Evolutionary conservation across 2,797 vertebrate genomes (phyloP).

Genomic region (Pteronotus mesoamericanus): DNA sequence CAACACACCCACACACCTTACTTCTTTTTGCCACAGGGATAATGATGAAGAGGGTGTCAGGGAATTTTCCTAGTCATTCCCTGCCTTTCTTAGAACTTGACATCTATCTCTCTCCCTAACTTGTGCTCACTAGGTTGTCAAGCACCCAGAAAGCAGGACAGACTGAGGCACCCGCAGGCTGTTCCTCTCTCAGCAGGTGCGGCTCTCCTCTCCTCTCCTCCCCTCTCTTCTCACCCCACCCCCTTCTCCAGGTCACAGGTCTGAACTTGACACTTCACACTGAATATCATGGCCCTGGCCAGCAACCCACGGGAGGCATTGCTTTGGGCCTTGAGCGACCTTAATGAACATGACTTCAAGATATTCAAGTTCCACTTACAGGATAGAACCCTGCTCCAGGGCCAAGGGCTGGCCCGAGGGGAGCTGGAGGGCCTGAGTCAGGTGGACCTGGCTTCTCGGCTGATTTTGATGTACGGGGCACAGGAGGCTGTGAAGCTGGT

Average conservation of each 20-base stretch:
- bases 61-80: not conserved
- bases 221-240: not conserved
- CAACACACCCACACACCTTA: not conserved
- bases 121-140: not conserved
- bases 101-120: not conserved
- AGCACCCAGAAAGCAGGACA: not conserved
- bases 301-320: not conserved
- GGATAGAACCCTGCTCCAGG: not conserved
- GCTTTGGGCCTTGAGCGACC: conserved; percentile 31
- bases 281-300: not conserved
- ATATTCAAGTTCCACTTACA: conserved; percentile 49
- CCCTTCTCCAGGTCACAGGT: not conserved
- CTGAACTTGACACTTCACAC: not conserved
- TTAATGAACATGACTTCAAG: conserved; percentile 56
- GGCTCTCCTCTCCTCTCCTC: not conserved
- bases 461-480: not conserved
- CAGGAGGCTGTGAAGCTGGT: conserved; percentile 29
- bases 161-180: not conserved
- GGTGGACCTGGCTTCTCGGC: not conserved
- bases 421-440: conserved; percentile 25
- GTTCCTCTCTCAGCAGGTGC: not conserved
- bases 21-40: not conserved
- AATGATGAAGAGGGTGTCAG: not conserved
- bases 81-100: not conserved
- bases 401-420: not conserved